Evolutionary conservation across 2,888 invertebrate species (phyloP), one percentile per base, ranked within the genome.

Genomic region (Athrips mouffetella): DNA sequence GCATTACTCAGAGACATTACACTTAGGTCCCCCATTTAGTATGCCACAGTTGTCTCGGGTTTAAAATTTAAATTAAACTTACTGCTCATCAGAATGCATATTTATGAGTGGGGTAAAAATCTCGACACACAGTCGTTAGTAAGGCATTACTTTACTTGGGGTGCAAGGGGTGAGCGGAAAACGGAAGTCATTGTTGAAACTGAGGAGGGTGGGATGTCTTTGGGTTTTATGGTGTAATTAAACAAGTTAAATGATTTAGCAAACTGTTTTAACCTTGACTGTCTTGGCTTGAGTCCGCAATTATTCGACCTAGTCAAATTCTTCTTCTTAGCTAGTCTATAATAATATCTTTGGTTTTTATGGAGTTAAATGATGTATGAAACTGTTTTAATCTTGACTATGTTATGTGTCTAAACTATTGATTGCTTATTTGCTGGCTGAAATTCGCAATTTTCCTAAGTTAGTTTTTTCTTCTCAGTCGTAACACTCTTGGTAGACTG

Each of bases 61-160:
- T 59, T 71, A 62, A 76, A 76, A 70, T 79, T 79, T 74, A 73
- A 80, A 80, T 79, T 70, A 71, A 63, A 70, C 58, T 66, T 60
- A 57, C 56, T 37, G 37, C 37, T 69, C 71, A 72, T 76, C 76
- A 73, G 78, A 80, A 83, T 85, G 80, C 76, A 86, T 84, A 84
- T 84, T 86, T 86, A 84, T 84, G 82, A 80, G 75, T 69, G 74
- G 74, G 80, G 71, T n/a, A 79, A 83, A 81, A 85, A 84, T 84
- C 84, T 77, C 80, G 71, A 80, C 81, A 81, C 71, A 78, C 74
- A 73, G 82, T 82, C 84, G 85, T 84, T 85, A 85, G 82, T 76
- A 80, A 77, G 69, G 76, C 82, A 81, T 84, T 80, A 79, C 76
- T 73, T 69, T 54, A 57, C 33, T 46, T 46, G 40, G 39, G 67